These are phyloP conservation scores for Luscinia luscinia DNA, from an alignment of 2,797 vertebrate species.

Conservation along the genomic window DNA sequence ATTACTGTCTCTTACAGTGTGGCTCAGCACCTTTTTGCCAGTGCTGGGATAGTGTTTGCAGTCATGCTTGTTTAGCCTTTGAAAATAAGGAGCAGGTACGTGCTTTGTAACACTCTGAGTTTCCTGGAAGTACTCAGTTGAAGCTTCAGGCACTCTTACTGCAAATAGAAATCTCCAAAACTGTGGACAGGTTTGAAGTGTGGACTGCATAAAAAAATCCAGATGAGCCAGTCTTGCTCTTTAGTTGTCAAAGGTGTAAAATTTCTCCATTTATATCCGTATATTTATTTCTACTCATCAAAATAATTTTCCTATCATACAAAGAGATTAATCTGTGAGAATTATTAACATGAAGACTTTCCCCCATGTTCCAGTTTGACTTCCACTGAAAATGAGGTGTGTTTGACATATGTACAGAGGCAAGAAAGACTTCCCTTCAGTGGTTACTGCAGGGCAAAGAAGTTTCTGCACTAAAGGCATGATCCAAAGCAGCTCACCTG, in stretches of 20 bases:
- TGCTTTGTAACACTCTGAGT: background rate
- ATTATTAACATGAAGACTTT: background rate
- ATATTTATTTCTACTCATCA: background rate
- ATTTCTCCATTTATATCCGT: background rate
- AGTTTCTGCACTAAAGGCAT: background rate
- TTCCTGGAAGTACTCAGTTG: background rate
- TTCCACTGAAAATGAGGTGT: background rate
- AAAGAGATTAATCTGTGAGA: background rate
- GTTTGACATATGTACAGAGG: background rate
- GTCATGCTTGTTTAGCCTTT: background rate
- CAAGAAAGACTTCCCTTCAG: background rate
- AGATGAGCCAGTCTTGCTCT: background rate
- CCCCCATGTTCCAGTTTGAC: background rate
- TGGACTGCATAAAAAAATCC: background rate
- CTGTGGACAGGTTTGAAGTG: background rate
- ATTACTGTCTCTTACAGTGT: background rate
- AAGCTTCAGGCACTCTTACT: background rate
- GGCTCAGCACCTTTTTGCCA: background rate
- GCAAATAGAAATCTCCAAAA: background rate
- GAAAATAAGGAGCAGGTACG: background rate
- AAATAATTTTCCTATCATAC: background rate
- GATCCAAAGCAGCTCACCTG: background rate
- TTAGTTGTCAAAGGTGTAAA: background rate
- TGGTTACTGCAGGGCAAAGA: background rate
- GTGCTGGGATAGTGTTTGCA: background rate